phyloP scores from a whole-genome alignment of 2,888 invertebrate species.

The Heliconius aoede region DNA sequence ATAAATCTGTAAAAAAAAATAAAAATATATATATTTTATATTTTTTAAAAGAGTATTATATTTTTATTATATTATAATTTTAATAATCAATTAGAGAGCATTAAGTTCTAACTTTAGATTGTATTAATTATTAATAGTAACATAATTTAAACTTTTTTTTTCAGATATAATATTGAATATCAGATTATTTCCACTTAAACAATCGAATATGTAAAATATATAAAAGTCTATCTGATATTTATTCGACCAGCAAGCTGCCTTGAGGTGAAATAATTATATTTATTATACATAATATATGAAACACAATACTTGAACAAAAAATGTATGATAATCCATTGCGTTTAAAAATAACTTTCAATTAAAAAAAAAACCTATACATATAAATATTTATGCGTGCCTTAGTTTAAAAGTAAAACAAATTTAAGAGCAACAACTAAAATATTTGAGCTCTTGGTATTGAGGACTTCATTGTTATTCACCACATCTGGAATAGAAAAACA shows the following conservation, averaged over 20 bases:
- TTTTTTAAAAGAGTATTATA: too few relatives aligned
- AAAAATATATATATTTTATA: neutral
- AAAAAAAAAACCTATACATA: neutral
- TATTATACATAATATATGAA: neutral
- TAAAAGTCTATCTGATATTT: neutral
- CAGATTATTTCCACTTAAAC: neutral
- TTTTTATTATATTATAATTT: too few relatives aligned
- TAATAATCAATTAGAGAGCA: neutral
- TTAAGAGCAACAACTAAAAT: neutral
- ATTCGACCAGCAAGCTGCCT: neutral
- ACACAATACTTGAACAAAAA: neutral
- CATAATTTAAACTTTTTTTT: neutral
- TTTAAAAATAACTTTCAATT: slow-evolving; percentile 3
- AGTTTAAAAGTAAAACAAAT: neutral
- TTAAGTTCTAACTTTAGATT: neutral
- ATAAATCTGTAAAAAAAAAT: neutral
- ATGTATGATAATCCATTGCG: neutral
- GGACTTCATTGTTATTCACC: slow-evolving; percentile 13
- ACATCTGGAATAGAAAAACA: slow-evolving; percentile 4
- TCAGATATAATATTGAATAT: neutral
- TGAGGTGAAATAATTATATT: neutral
- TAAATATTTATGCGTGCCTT: neutral
- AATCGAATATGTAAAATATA: neutral
- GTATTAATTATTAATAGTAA: neutral
- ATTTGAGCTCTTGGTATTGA: slow-evolving; percentile 8